Evolutionary conservation across 2,797 vertebrate genomes (phyloP), one percentile per base, ranked within the genome.

Genomic region (Pseudochirops corinnae): DNA sequence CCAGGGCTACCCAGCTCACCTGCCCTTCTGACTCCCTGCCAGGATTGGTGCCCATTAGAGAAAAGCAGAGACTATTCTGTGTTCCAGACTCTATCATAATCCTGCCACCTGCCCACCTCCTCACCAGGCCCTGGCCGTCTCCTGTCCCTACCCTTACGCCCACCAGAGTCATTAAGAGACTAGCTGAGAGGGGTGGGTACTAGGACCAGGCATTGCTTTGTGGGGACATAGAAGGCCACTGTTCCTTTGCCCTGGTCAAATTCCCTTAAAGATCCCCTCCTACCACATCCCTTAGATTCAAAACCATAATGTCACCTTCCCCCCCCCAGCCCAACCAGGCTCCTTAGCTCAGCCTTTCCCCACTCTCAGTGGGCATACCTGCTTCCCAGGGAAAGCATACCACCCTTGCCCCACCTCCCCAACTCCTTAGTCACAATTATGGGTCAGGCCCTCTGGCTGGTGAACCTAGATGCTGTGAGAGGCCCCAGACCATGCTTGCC

Each of bases 401-500:
- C 53, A 33, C 5, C 52, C 90, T 28, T 29, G 14, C 52, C 53
- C 13, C 50, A 9, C 14, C 62, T n/a, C 62, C 62, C 5, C 67
- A 62, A 13, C 60, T 3, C 28, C 87, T 91, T 12, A 33, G 18
- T 16, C 90, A 91, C 50, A n/a, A 2, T 55, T 39, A 21, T 14
- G 52, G 52, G 52, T 13, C 52, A 16, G 50, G 1, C 57, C 55
- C 94, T 82, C 91, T 56, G 67, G 18, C 94, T 93, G 29, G 39
- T 92, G 87, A 28, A 50, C 92, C 95, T 31, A 29, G 93, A 96
- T 33, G 31, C 24, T 1, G 0, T 9, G 55, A 74, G 91, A 92
- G 58, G 87, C 92, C 92, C 2, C 33, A 82, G 87, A 92, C 93
- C 95, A 74, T 5, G 58, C 95, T 33, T 53, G 33, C 87, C 87